Evolutionary conservation across 1,140 invertebrate genomes (phyloP).

Genomic region (Zaprionus africanus): DNA sequence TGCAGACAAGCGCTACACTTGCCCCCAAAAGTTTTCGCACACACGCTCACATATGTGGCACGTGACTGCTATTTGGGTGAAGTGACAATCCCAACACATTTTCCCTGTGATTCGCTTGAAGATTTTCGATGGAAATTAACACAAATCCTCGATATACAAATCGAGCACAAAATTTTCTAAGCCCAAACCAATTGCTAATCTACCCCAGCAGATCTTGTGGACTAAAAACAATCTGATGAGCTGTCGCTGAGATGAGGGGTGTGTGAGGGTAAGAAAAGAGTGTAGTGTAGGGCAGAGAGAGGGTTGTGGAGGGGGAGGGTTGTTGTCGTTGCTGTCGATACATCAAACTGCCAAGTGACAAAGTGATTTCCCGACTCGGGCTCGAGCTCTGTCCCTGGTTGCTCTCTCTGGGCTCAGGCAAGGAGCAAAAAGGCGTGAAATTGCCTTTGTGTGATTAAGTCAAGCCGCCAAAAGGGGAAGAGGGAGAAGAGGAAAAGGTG

Average conservation of each 20-base stretch:
- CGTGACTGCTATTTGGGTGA: conserved; percentile 66
- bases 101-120: conserved; percentile 22
- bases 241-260: conserved; percentile 32
- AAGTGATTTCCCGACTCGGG: conserved; percentile 60
- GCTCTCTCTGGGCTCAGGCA: conserved; percentile 20
- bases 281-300: not conserved
- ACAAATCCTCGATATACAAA: conserved; percentile 74
- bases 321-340: conserved; percentile 67
- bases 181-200: conserved; percentile 64
- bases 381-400: conserved; percentile 1
- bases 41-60: conserved; percentile 58
- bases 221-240: conserved; percentile 47
- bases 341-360: conserved; percentile 79
- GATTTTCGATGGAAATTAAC: conserved; percentile 71
- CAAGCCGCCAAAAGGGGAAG: conserved; percentile 41
- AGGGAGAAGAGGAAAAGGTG: not conserved
- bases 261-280: not conserved
- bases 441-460: conserved; percentile 82
- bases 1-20: not conserved
- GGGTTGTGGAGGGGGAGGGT: conserved; percentile 19
- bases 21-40: conserved; percentile 2
- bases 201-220: conserved; percentile 63
- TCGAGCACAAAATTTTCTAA: conserved; percentile 70
- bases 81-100: conserved; percentile 68
- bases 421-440: conserved; percentile 82